These are phyloP conservation scores for Prionace glauca DNA, from an alignment of 2,797 vertebrate species.

Conservation along the genomic window DNA sequence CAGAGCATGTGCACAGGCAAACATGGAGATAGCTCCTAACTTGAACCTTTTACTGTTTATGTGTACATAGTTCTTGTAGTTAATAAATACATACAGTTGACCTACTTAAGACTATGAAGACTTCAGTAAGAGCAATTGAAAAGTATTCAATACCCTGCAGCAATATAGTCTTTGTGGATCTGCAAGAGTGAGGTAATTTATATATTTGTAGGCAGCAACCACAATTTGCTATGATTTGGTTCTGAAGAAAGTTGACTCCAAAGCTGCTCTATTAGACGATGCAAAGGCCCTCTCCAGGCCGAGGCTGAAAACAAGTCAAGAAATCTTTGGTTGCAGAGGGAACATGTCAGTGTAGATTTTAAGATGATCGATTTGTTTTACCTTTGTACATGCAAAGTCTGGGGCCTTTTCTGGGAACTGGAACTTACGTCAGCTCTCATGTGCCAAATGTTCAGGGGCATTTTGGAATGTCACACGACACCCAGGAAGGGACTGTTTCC, in stretches of 20 bases:
- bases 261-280: background rate
- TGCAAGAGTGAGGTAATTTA: background rate
- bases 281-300: background rate
- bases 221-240: background rate
- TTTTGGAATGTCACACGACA: background rate
- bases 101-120: too few species aligned
- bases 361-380: background rate
- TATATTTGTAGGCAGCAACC: background rate
- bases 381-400: background rate
- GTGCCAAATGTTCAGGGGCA: too few species aligned
- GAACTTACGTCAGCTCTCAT: background rate
- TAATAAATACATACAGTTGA: too few species aligned
- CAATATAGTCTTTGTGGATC: background rate
- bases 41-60: too few species aligned
- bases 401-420: background rate
- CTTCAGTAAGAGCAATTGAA: too few species aligned
- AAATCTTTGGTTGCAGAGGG: background rate
- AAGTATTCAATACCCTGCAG: background rate
- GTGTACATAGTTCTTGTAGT: too few species aligned
- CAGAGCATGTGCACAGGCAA: too few species aligned
- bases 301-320: background rate
- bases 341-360: background rate
- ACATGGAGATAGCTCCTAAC: too few species aligned
- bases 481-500: too few species aligned
- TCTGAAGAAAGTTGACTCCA: background rate